Evolutionary conservation across 2,888 invertebrate species (phyloP).

Genomic region (Zygaena filipendulae): DNA sequence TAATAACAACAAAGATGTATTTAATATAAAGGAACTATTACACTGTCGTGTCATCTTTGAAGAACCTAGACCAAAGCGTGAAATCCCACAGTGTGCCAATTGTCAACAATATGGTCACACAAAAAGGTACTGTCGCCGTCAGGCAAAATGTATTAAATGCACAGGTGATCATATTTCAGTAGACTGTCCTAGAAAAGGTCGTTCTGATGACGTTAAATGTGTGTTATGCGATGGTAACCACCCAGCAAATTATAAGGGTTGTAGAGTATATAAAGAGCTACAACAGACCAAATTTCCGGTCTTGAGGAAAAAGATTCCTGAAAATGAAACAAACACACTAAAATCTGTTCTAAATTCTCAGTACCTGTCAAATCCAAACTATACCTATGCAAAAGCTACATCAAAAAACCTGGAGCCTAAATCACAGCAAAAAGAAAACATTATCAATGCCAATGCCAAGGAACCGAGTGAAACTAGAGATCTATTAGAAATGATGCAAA

Average conservation of each 20-base stretch:
- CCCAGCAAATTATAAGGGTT: slow-evolving; percentile 18
- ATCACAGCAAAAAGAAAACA: background rate
- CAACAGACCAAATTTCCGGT: slow-evolving; percentile 11
- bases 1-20: background rate
- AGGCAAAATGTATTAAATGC: slow-evolving; percentile 19
- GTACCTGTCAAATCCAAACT: background rate
- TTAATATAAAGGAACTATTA: background rate
- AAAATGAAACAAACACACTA: background rate
- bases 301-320: background rate
- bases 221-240: slow-evolving; percentile 19
- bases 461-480: background rate
- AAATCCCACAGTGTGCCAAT: slow-evolving; percentile 17
- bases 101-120: slow-evolving; percentile 21
- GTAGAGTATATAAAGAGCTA: slow-evolving; percentile 15
- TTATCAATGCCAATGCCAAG: background rate
- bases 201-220: slow-evolving; percentile 17
- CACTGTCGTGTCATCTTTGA: slow-evolving; percentile 5
- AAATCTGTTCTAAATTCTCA: too few species aligned
- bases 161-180: slow-evolving; percentile 12
- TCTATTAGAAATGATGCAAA: background rate
- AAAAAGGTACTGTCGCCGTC: slow-evolving; percentile 13
- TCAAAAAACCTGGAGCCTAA: too few species aligned
- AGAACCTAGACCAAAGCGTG: slow-evolving; percentile 16
- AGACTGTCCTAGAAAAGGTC: slow-evolving; percentile 12
- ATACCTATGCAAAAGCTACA: background rate